Conservation (phyloP, 2,797 vertebrate genomes). For the Gobio occitaniae region DNA sequence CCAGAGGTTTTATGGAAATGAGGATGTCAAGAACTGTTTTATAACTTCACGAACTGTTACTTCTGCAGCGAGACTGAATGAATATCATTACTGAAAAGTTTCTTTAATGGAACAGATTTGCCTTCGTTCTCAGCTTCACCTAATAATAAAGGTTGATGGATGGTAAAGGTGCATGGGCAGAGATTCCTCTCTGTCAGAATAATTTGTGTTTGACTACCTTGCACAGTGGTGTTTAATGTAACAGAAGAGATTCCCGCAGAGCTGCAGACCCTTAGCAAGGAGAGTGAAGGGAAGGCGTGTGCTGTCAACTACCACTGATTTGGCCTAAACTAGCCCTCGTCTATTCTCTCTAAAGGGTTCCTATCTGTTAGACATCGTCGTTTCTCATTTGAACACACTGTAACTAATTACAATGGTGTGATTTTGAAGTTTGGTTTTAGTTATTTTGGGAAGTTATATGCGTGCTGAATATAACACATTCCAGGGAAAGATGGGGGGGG, state of each 20-base stretch:
- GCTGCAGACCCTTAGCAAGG: conserved; percentile 68
- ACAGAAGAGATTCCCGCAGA: conserved; percentile 71
- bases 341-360: conserved; percentile 10
- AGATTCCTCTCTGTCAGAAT: conserved; percentile 68
- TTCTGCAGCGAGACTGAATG: conserved; percentile 18
- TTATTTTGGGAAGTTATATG: conserved; percentile 33
- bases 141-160: conserved; percentile 51
- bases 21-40: conserved; percentile 32
- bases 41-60: conserved; percentile 9
- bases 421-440: conserved; percentile 38
- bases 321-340: conserved; percentile 10
- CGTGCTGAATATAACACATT: background rate
- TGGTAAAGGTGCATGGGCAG: conserved; percentile 55
- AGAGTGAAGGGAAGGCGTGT: conserved; percentile 67
- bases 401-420: conserved; percentile 61
- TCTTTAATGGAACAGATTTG: conserved; percentile 33
- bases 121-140: conserved; percentile 13
- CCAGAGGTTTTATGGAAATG: conserved; percentile 39
- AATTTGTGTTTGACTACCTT: conserved; percentile 69
- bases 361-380: conserved; percentile 64
- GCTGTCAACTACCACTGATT: conserved; percentile 67
- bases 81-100: conserved; percentile 35
- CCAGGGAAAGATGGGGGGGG: background rate
- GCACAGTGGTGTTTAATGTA: conserved; percentile 71
- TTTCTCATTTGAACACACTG: conserved; percentile 46